These are phyloP conservation scores for Synergus gifuensis DNA, from an alignment of 2,888 invertebrate genomes.

Conservation along the genomic window DNA sequence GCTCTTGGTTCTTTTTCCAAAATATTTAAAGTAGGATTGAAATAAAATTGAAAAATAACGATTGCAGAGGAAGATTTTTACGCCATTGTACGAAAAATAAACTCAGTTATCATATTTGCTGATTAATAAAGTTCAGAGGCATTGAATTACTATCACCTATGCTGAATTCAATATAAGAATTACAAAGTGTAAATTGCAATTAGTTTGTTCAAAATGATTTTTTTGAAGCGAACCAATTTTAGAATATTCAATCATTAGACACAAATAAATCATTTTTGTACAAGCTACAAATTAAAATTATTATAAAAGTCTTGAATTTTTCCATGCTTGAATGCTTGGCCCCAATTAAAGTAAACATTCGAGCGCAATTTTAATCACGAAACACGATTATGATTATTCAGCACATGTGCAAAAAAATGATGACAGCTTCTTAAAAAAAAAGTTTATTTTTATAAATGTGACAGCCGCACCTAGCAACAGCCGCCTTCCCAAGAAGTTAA, in stretches of 20 bases:
- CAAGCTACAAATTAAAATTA: background rate
- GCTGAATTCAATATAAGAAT: background rate
- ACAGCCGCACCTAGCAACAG: conserved; percentile 25
- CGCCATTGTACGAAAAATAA: no score
- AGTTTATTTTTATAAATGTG: conserved; percentile 1
- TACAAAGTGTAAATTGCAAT: background rate
- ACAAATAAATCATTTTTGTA: background rate
- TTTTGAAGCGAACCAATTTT: no score
- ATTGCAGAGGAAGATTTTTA: background rate
- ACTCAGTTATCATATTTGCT: background rate
- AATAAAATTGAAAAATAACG: background rate
- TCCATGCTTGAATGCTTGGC: background rate
- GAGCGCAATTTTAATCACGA: background rate
- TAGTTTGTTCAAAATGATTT: no score
- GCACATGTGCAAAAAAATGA: conserved; percentile 21
- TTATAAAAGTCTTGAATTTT: background rate
- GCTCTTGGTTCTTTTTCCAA: background rate
- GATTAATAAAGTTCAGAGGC: background rate
- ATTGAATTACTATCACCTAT: background rate
- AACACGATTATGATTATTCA: background rate
- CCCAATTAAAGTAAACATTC: background rate
- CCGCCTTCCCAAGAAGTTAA: background rate
- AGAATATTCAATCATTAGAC: no score
- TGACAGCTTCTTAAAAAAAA: conserved; percentile 21
- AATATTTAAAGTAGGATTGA: background rate